Evolutionary conservation across 2,113 vertebrate species (phyloP).

Genomic region (Austrofundulus limnaeus): DNA sequence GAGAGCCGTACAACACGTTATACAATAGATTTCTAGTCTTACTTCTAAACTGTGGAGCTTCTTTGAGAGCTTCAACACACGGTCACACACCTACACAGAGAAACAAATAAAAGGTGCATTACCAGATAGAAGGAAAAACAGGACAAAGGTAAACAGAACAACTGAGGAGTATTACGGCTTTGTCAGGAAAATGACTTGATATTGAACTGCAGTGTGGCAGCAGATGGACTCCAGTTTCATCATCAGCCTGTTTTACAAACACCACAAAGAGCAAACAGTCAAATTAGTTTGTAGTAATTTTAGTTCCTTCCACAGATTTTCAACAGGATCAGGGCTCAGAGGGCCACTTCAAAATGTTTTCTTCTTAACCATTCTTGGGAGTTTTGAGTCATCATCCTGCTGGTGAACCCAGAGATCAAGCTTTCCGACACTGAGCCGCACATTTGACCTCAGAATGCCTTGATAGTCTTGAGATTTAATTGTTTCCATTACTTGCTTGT

Average conservation of each 20-base stretch:
- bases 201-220: not conserved
- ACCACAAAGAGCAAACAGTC: not conserved
- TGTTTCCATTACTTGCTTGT: too few relatives aligned
- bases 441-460: too few relatives aligned
- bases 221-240: constrained; percentile 8
- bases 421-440: too few relatives aligned
- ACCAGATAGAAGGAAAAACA: not conserved
- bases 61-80: constrained; percentile 78
- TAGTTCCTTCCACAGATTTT: too few relatives aligned
- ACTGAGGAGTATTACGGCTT: constrained; percentile 49
- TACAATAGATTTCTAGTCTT: constrained; percentile 26
- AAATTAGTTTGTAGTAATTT: too few relatives aligned
- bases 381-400: too few relatives aligned
- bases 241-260: constrained; percentile 56
- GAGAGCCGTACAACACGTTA: too few relatives aligned
- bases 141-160: not conserved
- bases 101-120: not conserved
- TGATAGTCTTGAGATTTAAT: too few relatives aligned
- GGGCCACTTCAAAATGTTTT: too few relatives aligned
- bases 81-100: constrained; percentile 78
- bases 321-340: too few relatives aligned
- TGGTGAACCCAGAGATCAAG: too few relatives aligned
- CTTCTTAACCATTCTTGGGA: too few relatives aligned
- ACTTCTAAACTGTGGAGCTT: constrained; percentile 89
- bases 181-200: constrained; percentile 17